Evolutionary conservation across 2,113 vertebrate genomes (phyloP).

Genomic region (Gymnocephalus cernua): DNA sequence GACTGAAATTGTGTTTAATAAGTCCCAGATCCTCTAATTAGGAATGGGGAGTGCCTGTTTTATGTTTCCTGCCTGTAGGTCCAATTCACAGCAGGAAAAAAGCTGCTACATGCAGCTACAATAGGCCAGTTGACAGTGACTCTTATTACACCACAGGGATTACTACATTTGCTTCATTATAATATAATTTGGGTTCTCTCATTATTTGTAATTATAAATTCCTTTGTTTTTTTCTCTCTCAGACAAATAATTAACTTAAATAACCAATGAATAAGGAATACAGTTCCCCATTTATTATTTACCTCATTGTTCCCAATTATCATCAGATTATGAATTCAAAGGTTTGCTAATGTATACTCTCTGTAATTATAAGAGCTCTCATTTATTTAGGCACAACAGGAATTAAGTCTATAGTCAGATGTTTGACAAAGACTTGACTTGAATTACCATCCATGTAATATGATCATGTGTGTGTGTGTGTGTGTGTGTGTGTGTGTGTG

Average conservation of each 20-base stretch:
- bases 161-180: slow-evolving; percentile 71
- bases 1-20: slow-evolving; percentile 78
- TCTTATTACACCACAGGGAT: slow-evolving; percentile 72
- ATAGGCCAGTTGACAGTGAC: slow-evolving; percentile 63
- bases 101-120: slow-evolving; percentile 64
- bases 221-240: slow-evolving; percentile 58
- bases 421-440: slow-evolving; percentile 65
- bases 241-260: slow-evolving; percentile 75
- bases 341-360: slow-evolving; percentile 68
- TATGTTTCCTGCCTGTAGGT: slow-evolving; percentile 68
- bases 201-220: slow-evolving; percentile 75
- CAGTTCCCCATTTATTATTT: slow-evolving; percentile 63
- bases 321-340: slow-evolving; percentile 77
- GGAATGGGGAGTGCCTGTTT: slow-evolving; percentile 53
- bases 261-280: slow-evolving; percentile 67
- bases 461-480: too few species aligned
- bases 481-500: not conserved
- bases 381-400: slow-evolving; percentile 71
- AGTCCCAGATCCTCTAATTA: slow-evolving; percentile 76
- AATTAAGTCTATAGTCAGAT: slow-evolving; percentile 64
- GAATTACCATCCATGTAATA: slow-evolving; percentile 62
- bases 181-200: slow-evolving; percentile 66
- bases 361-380: slow-evolving; percentile 73
- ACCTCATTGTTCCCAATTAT: slow-evolving; percentile 80
- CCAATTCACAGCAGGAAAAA: slow-evolving; percentile 69